Evolutionary conservation across 2,113 vertebrate genomes (phyloP), one percentile per base, ranked within the genome.

Genomic region (Pterocles orientalis): DNA sequence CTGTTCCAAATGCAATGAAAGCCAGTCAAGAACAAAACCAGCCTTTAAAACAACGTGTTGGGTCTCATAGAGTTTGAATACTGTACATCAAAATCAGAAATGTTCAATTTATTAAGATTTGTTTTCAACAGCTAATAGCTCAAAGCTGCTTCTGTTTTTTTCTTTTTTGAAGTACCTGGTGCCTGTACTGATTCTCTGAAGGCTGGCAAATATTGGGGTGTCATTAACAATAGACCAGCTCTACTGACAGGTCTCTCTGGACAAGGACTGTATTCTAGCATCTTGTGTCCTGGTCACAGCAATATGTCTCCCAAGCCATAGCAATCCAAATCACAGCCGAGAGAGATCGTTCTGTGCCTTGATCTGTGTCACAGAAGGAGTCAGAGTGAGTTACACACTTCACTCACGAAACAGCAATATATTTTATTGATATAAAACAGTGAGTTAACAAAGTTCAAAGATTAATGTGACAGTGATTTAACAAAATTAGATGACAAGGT

Each of bases 1-100:
- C 28, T 23, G 18, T 73, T 95, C 41, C 81, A 92, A 92, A 56
- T 31, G 26, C 71, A 94, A 41, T 92, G 80, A 95, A 96, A 96
- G 50, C 43, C 50, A 82, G 47, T 58, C 86, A 95, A 96, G 85
- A 97, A 73, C 56, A 96, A 94, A 95, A 72, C 18, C 50, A 25
- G 7, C 6, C 92, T 29, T 84, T 84, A 69, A 92, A 91, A 50
- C 66, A 84, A 90, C 6, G 34, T 47, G n/a, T 68, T 78, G 25
- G 57, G 70, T 56, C 51, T 94, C 81, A 81, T 2, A 88, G 90
- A 73, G 29, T 56, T 90, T 91, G 75, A 91, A 92, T 73, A 33
- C 4, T 12, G 3, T 80, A 82, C 39, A 34, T 21, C 58, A 93
- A 95, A 88, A 93, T 72, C 76, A 93, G 69, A 96, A 95, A 88